Base-by-base conservation (phyloP, 37 sponge, comb jelly and placozoan species). In the Axinella damicornis region DNA sequence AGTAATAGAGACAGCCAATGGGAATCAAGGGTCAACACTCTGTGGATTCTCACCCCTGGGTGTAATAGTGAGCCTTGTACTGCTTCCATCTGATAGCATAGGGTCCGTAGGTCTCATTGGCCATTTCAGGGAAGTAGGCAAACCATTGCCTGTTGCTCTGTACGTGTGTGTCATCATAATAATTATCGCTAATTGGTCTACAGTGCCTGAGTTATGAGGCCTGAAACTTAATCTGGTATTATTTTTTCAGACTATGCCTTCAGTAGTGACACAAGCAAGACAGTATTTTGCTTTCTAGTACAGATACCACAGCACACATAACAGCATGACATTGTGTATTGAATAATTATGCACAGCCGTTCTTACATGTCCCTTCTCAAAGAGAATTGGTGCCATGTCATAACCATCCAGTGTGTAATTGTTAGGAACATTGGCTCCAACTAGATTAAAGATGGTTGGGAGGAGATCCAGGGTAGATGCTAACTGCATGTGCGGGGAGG, bases 31-130 rank as follows among this genome's bases (percentile, higher is more conserved):
- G n/a, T n/a, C n/a, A n/a, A n/a, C n/a, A n/a, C n/a, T n/a, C n/a
- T n/a, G n/a, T n/a, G n/a, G n/a, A n/a, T n/a, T 52, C 69, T 65
- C 30, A 85, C 91, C 91, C 91, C 66, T 28, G 18, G 35, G 91
- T 90, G 73, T 84, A 89, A 59, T 78, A 93, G 86, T 93, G 89
- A 37, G 90, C 93, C 79, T 93, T 93, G 83, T 85, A 93, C 38
- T 80, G 56, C 30, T 69, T 73, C 63, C 77, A 84, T 27, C 90
- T 67, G 18, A 87, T 68, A 22, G 90, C 93, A 84, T 59, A 89
- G 13, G 88, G 77, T 24, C 93, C 93, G 31, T 71, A 39, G 20
- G 57, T 73, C 38, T 31, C 38, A 34, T 73, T 74, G 30, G 76
- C 56, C 19, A 24, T 17, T 28, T 77, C 76, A 31, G 93, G 83